Percentiles rank a stretch among this genome's conserved stretches.
Evolutionary conservation across 2,113 vertebrate species (phyloP).

Genomic region (Coracopsis vasa): DNA sequence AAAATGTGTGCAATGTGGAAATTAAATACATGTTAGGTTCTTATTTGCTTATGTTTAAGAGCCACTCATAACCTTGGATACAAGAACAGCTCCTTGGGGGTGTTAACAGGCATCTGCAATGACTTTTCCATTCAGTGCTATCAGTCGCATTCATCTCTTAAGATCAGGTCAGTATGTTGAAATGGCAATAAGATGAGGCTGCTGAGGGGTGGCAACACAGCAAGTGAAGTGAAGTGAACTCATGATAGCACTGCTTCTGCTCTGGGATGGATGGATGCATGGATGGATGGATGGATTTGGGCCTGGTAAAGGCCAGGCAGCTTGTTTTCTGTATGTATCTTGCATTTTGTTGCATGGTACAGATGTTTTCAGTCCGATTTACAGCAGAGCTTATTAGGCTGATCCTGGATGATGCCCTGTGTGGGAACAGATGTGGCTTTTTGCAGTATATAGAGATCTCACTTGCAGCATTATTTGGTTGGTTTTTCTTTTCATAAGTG

Average conservation of each 20-base stretch:
- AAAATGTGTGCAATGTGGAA: not conserved
- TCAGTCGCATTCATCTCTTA: not conserved
- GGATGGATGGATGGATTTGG: not conserved
- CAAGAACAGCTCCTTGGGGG: not conserved
- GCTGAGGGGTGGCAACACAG: not conserved
- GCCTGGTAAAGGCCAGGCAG: not conserved
- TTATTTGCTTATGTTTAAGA: not conserved
- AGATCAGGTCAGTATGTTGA: not conserved
- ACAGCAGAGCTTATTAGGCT: not conserved
- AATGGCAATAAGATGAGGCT: not conserved
- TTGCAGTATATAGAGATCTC: not conserved
- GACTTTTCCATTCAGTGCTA: not conserved
- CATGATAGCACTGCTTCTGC: not conserved
- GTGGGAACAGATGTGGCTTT: not conserved
- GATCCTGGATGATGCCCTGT: not conserved
- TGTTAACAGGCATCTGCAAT: not conserved
- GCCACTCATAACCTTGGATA: not conserved
- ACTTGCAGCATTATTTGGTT: not conserved
- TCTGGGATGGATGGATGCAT: not conserved
- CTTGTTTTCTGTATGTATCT: not conserved
- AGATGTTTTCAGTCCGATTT: not conserved
- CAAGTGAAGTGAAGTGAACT: not conserved
- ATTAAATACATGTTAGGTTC: not conserved
- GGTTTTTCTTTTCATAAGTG: not conserved
- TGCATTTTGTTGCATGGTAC: not conserved